phyloP scores from a whole-genome alignment of 1,140 invertebrate species.

The Drosophila repleta region DNA sequence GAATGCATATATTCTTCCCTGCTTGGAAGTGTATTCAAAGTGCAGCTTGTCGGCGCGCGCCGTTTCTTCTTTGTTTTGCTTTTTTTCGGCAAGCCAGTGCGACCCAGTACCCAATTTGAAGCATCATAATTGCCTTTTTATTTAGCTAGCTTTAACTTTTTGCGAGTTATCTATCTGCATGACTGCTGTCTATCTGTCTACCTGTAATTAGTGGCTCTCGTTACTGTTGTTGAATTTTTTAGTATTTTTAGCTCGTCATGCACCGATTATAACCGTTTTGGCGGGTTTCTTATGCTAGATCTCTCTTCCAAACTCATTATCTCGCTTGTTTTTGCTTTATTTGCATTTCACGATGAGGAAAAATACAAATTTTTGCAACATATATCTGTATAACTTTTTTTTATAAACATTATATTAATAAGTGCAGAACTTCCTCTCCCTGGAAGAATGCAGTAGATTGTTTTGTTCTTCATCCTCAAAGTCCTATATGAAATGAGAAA shows the following conservation, averaged over 20 bases:
- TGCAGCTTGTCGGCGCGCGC: no score
- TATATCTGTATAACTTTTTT: no score
- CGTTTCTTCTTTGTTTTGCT: background rate
- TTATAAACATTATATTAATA: no score
- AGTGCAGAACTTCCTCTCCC: background rate
- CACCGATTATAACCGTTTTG: conserved; percentile 38
- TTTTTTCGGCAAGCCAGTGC: conserved; percentile 17
- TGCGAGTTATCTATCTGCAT: background rate
- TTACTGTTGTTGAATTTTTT: conserved; percentile 1
- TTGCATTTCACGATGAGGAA: conserved; percentile 1
- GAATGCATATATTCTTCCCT: no score
- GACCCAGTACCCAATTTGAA: conserved; percentile 38
- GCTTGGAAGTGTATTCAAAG: no score
- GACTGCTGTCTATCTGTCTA: conserved; percentile 15
- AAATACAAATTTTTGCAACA: background rate
- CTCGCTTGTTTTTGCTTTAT: background rate
- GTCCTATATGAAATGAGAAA: no score
- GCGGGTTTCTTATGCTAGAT: background rate
- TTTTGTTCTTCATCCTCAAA: background rate
- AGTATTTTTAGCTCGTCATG: conserved; percentile 32
- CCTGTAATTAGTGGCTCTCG: conserved; percentile 12
- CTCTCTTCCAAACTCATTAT: background rate
- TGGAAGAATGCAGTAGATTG: background rate
- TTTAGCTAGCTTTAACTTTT: background rate
- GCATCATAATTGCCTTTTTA: conserved; percentile 20